phyloP scores from a whole-genome alignment of 2,113 vertebrate species.

The Aptenodytes forsteri region DNA sequence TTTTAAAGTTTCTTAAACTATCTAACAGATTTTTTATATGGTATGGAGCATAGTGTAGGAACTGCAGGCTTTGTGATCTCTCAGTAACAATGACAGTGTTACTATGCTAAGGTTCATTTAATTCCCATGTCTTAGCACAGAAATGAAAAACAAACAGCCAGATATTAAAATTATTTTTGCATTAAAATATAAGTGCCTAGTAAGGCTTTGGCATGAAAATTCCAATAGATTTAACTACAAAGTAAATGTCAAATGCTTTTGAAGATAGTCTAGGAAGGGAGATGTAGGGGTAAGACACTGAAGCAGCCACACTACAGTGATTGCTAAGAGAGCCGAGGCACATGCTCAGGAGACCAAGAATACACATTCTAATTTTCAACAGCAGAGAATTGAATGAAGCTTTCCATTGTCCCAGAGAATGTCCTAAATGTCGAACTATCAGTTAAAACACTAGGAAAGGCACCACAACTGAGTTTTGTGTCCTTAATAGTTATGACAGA shows the following conservation, averaged over 20 bases:
- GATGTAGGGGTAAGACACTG: background rate
- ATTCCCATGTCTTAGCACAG: background rate
- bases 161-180: background rate
- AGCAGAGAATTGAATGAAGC: accelerated
- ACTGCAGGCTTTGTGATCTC: background rate
- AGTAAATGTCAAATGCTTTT: background rate
- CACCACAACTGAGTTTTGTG: background rate
- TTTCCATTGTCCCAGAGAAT: background rate
- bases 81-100: background rate
- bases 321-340: background rate
- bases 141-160: background rate
- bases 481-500: background rate
- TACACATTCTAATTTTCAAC: background rate
- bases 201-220: background rate
- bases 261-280: background rate
- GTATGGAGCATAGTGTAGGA: background rate
- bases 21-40: background rate
- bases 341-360: background rate
- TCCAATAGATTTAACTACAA: background rate
- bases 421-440: background rate
- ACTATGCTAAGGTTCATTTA: background rate
- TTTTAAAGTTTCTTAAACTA: background rate
- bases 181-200: background rate
- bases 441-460: background rate
- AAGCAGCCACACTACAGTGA: background rate